These are phyloP conservation scores for Hemicrepidius hirtus DNA, from an alignment of 2,888 invertebrate genomes.

Conservation along the genomic window DNA sequence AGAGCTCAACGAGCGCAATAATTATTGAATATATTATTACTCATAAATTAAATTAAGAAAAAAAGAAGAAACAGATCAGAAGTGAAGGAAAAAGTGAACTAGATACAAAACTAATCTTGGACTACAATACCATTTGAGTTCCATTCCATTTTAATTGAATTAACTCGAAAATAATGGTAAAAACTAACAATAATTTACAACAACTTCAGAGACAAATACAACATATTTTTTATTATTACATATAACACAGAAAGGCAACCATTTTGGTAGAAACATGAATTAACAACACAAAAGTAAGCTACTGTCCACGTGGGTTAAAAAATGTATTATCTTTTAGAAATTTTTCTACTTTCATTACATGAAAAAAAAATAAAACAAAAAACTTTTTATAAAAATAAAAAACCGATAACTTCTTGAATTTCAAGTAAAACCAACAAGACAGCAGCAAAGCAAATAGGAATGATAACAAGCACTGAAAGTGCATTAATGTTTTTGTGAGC, in stretches of 20 bases:
- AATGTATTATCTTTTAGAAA: background rate
- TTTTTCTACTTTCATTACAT: background rate
- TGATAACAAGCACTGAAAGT: background rate
- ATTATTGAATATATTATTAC: conserved; percentile 43
- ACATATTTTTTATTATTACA: conserved; percentile 45
- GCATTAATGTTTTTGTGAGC: too few species aligned
- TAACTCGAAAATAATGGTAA: conserved; percentile 36
- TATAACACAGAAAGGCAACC: conserved; percentile 49
- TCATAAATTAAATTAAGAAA: conserved; percentile 45
- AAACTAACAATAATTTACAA: conserved; percentile 49
- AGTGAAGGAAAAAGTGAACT: conserved; percentile 32
- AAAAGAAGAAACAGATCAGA: conserved; percentile 32
- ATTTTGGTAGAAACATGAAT: conserved; percentile 34
- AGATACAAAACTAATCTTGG: conserved; percentile 27
- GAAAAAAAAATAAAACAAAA: background rate
- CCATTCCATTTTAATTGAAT: too few species aligned
- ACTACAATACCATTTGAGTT: conserved; percentile 22
- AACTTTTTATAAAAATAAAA: background rate
- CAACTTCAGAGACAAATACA: conserved; percentile 51
- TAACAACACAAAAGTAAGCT: conserved; percentile 24
- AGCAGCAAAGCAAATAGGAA: conserved; percentile 20
- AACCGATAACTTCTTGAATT: background rate
- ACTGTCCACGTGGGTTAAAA: conserved; percentile 9
- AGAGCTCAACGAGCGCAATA: conserved; percentile 58
- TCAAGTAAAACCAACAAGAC: background rate